phyloP scores from a whole-genome alignment of 2,113 vertebrate species.

The Pituophis catenifer region DNA sequence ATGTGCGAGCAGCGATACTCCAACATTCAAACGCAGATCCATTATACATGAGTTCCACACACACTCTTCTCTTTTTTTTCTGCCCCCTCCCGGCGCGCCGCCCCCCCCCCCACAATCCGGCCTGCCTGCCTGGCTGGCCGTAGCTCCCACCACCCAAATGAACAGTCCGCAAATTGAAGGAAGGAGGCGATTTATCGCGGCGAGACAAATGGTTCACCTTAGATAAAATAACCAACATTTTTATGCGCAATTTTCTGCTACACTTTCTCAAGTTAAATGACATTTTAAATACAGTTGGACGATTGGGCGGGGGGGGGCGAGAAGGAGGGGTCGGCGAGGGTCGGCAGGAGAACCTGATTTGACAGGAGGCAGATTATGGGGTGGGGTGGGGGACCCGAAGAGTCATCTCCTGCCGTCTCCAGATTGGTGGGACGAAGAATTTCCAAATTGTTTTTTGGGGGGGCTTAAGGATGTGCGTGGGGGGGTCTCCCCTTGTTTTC shows the following conservation, averaged over 20 bases:
- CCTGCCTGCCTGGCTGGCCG: background rate
- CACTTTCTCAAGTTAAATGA: conserved; percentile 84
- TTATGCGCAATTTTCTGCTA: conserved; percentile 81
- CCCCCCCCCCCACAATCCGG: rapidly evolving
- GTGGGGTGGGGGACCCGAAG: background rate
- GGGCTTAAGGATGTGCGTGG: background rate
- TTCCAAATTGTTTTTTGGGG: background rate
- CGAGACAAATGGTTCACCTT: conserved; percentile 84
- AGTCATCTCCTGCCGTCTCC: background rate
- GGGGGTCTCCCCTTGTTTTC: too few relatives aligned
- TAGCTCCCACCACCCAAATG: conserved; percentile 77
- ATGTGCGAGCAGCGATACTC: conserved; percentile 99
- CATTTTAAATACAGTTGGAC: conserved; percentile 82
- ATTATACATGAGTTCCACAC: conserved; percentile 95
- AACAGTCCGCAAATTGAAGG: conserved; percentile 88
- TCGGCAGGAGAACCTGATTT: background rate
- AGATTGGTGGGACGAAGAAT: background rate
- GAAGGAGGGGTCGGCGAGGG: conserved; percentile 44
- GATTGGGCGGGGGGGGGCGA: conserved; percentile 49
- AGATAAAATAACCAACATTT: conserved; percentile 82
- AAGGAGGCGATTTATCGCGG: conserved; percentile 81
- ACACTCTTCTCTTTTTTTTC: background rate
- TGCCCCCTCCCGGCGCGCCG: background rate
- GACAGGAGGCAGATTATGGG: background rate
- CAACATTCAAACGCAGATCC: conserved; percentile 94